Evolutionary conservation across 2,888 invertebrate genomes (phyloP).

Genomic region (Ectemnius continuus): DNA sequence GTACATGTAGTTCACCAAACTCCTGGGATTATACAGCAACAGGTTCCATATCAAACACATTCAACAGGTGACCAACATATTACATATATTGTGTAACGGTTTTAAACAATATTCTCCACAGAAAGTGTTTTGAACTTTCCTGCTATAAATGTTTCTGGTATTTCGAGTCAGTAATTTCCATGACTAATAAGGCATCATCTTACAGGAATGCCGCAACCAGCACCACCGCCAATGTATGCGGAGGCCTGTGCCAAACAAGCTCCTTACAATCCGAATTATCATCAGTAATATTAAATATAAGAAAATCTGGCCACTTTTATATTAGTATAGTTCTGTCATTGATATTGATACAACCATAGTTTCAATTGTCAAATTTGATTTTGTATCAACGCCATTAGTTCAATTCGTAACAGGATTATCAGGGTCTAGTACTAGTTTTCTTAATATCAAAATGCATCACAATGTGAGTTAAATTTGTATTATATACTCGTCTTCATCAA

Average conservation of each 20-base stretch:
- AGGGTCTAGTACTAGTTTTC: background rate
- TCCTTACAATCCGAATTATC: conserved; percentile 69
- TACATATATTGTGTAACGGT: background rate
- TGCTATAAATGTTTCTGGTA: background rate
- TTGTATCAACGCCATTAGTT: background rate
- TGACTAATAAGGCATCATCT: conserved; percentile 2
- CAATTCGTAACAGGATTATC: background rate
- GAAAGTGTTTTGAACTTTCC: background rate
- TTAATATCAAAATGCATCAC: background rate
- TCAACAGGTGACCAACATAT: conserved; percentile 55
- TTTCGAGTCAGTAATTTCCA: background rate
- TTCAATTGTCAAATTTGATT: background rate
- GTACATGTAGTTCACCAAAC: conserved; percentile 63
- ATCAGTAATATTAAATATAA: background rate
- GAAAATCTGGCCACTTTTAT: background rate
- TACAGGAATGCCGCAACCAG: conserved; percentile 52
- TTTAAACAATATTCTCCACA: background rate
- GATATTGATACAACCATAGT: background rate
- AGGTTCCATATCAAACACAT: conserved; percentile 44
- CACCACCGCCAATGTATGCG: conserved; percentile 52
- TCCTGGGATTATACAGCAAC: conserved; percentile 36
- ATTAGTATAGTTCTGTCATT: background rate
- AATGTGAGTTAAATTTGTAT: background rate
- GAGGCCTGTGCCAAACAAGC: conserved; percentile 66
- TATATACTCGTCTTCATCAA: no score